Evolutionary conservation across 2,113 vertebrate genomes (phyloP).

Genomic region (Nicator chloris): DNA sequence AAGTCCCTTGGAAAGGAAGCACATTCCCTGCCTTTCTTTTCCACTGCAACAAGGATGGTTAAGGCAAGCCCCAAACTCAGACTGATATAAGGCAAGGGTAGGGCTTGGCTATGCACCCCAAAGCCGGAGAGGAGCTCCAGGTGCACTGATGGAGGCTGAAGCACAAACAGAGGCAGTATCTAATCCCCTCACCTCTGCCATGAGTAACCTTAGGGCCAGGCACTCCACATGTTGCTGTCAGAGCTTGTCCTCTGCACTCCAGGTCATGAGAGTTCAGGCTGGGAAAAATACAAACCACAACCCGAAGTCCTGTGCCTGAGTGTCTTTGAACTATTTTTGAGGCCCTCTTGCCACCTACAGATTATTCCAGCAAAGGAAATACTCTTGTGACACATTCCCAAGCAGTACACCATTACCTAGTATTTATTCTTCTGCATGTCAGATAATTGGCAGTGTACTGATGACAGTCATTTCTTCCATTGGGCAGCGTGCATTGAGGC

Average conservation of each 20-base stretch:
- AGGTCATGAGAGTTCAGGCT: neutral
- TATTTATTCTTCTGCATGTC: neutral
- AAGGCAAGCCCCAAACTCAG: neutral
- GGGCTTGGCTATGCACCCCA: neutral
- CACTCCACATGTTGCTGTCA: neutral
- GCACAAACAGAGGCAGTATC: neutral
- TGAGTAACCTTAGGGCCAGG: neutral
- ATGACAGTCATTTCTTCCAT: neutral
- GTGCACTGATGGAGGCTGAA: neutral
- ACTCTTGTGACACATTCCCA: neutral
- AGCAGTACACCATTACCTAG: neutral
- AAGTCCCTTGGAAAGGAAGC: neutral
- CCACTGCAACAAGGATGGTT: neutral
- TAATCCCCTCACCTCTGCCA: accelerated
- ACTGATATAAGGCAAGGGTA: neutral
- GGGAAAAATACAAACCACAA: neutral
- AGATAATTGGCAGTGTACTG: neutral
- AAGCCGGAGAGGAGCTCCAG: neutral
- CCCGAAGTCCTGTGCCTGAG: neutral
- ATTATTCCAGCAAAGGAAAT: conserved; percentile 22
- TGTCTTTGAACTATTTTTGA: neutral
- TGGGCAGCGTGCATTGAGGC: neutral
- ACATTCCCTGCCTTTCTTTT: neutral
- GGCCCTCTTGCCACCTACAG: conserved; percentile 34
- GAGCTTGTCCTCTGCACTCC: neutral